phyloP scores from a whole-genome alignment of 2,888 invertebrate genomes.

The Ennomos erosarius region DNA sequence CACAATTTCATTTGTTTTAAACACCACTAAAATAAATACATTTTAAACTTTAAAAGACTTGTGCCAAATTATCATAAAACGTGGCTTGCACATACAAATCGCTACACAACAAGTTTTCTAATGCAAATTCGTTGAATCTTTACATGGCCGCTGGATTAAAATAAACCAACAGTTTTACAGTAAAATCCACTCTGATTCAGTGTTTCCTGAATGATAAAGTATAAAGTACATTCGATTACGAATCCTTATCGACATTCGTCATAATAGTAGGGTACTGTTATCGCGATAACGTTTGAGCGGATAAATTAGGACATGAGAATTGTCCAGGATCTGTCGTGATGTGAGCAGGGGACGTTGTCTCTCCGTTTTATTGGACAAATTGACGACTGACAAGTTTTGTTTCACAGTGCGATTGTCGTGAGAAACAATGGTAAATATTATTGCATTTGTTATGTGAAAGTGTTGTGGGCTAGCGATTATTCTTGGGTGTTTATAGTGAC shows the following conservation, averaged over 20 bases:
- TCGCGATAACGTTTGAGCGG: conserved; percentile 59
- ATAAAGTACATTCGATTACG: conserved; percentile 37
- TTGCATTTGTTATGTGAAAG: conserved; percentile 1
- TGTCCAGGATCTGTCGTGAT: conserved; percentile 58
- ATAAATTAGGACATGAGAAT: conserved; percentile 65
- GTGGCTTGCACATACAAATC: no score
- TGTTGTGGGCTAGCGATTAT: neutral
- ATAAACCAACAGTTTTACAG: conserved; percentile 3
- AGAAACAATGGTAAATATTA: conserved; percentile 64
- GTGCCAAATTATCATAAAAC: no score
- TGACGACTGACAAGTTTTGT: conserved; percentile 11
- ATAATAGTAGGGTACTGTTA: conserved; percentile 48
- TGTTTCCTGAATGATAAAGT: conserved; percentile 29
- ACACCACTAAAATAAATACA: neutral
- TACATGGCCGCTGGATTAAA: conserved; percentile 10
- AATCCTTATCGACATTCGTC: conserved; percentile 40
- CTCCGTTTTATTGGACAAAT: conserved; percentile 35
- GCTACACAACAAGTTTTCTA: no score
- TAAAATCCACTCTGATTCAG: conserved; percentile 24
- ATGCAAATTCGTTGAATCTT: neutral
- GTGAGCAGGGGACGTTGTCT: conserved; percentile 36
- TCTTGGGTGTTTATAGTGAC: neutral
- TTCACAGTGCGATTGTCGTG: conserved; percentile 35
- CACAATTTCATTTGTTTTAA: neutral
- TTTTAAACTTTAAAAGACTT: no score